Evolutionary conservation across 2,888 invertebrate genomes (phyloP).

Genomic region (Odontomyia ornata): DNA sequence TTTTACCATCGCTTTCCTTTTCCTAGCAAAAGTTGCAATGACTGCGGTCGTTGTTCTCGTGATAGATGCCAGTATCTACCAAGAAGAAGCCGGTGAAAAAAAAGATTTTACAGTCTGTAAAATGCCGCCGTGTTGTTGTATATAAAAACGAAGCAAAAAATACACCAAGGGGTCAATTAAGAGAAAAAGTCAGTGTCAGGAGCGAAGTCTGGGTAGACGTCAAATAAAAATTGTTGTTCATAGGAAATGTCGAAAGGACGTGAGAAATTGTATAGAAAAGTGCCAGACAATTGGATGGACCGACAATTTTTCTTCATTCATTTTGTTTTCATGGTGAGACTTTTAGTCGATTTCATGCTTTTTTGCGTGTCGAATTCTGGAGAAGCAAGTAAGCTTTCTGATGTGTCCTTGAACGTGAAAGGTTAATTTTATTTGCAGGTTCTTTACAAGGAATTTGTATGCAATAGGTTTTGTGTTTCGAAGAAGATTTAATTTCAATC

Average conservation of each 20-base stretch:
- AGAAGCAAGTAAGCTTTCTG: neutral
- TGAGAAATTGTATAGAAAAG: neutral
- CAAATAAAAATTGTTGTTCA: neutral
- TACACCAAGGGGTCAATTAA: neutral
- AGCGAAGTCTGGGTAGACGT: neutral
- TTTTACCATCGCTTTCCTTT: neutral
- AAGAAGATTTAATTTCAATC: too few species aligned
- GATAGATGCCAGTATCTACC: too few species aligned
- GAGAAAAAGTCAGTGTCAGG: neutral
- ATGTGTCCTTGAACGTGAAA: neutral
- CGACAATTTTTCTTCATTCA: neutral
- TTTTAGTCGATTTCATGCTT: neutral
- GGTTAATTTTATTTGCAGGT: conserved; percentile 2
- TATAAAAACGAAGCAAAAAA: neutral
- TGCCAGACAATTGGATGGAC: neutral
- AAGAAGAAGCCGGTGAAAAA: neutral
- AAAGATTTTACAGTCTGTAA: neutral
- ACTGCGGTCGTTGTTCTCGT: too few species aligned
- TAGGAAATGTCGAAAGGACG: conserved; percentile 1
- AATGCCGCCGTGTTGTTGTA: neutral
- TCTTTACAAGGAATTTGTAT: neutral
- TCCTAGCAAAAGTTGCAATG: neutral
- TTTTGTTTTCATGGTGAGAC: neutral
- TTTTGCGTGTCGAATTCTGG: conserved; percentile 1
- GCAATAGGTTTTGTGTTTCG: too few species aligned